Evolutionary conservation across 2,888 invertebrate species (phyloP).

Genomic region (Formica aserva): DNA sequence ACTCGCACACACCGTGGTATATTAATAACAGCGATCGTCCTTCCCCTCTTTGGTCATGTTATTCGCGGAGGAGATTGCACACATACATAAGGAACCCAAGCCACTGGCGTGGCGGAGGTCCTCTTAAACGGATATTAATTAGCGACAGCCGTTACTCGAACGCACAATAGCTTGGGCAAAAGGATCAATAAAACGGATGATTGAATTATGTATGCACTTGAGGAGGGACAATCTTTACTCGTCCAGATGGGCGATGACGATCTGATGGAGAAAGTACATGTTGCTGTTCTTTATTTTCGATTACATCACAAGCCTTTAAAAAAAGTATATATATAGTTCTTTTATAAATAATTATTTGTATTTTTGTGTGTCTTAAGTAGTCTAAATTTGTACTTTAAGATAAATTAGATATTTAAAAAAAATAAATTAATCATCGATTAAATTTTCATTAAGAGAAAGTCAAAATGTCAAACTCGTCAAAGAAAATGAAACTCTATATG

Average conservation of each 20-base stretch:
- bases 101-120: slow-evolving; percentile 35
- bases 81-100: neutral
- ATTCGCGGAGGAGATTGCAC: neutral
- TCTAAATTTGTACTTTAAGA: neutral
- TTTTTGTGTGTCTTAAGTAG: neutral
- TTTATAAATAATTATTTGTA: neutral
- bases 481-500: neutral
- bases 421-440: neutral
- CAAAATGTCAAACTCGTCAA: neutral
- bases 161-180: slow-evolving; percentile 26
- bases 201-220: slow-evolving; percentile 27
- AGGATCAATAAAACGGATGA: slow-evolving; percentile 32
- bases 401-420: neutral
- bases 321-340: neutral
- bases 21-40: slow-evolving; percentile 42
- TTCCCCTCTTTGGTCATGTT: slow-evolving; percentile 13
- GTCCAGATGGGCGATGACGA: neutral
- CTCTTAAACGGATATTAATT: slow-evolving; percentile 53
- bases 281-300: slow-evolving; percentile 14
- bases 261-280: slow-evolving; percentile 3
- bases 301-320: neutral
- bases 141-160: slow-evolving; percentile 29
- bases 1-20: slow-evolving; percentile 7
- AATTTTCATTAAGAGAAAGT: slow-evolving; percentile 1
- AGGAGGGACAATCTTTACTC: slow-evolving; percentile 29